Conservation (phyloP, 2,797 vertebrate genomes). For the Mallotus villosus region DNA sequence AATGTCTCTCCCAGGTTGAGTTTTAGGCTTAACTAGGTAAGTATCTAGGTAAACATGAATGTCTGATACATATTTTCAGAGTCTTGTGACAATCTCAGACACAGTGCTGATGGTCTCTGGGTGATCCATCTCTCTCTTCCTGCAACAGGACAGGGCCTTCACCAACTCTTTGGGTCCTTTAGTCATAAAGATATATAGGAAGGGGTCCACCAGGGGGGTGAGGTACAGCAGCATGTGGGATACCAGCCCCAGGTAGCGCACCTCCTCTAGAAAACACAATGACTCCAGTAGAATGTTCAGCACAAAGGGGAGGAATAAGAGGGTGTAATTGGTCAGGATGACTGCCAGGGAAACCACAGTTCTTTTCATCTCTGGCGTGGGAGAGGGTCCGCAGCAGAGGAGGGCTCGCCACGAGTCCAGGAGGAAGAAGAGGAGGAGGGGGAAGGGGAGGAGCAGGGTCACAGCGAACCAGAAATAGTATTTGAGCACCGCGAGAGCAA, state of each 20-base stretch:
- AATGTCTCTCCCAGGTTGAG: too few species aligned
- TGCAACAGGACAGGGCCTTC: constrained; percentile 54
- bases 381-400: constrained; percentile 41
- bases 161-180: constrained; percentile 59
- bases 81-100: constrained; percentile 47
- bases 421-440: constrained; percentile 65
- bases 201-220: constrained; percentile 68
- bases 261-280: constrained; percentile 34
- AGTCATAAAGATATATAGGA: constrained; percentile 67
- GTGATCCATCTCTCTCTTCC: constrained; percentile 1
- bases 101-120: constrained; percentile 48
- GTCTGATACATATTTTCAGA: constrained; percentile 38
- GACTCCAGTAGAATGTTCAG: constrained; percentile 60
- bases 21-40: too few species aligned
- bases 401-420: constrained; percentile 63
- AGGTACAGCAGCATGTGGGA: constrained; percentile 67
- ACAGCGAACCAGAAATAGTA: constrained; percentile 55
- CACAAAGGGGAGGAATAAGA: constrained; percentile 65
- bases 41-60: too few species aligned
- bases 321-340: constrained; percentile 64
- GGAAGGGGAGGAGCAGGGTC: constrained; percentile 62
- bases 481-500: constrained; percentile 53
- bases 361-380: constrained; percentile 50
- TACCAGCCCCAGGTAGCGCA: constrained; percentile 52
- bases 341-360: constrained; percentile 49